Percentiles rank a stretch among this genome's conserved stretches.
These are phyloP conservation scores for Microtus oregoni DNA, from an alignment of 2,113 vertebrate species.

Conservation along the genomic window DNA sequence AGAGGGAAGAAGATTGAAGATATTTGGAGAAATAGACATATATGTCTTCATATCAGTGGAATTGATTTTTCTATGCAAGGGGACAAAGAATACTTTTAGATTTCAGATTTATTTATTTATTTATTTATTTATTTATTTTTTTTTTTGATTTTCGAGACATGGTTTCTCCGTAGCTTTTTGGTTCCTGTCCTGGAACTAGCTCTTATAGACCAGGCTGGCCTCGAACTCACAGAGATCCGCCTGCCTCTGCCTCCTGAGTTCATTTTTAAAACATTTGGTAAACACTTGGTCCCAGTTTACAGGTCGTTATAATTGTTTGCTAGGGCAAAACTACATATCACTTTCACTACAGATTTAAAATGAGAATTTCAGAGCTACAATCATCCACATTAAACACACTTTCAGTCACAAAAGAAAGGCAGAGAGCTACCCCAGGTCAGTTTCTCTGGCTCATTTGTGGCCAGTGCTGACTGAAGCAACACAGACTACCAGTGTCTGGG, in stretches of 20 bases:
- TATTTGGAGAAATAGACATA: neutral
- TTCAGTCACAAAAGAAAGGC: neutral
- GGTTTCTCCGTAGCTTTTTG: no score
- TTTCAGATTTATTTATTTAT: no score
- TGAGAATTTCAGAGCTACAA: conserved; percentile 1
- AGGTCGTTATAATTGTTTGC: neutral
- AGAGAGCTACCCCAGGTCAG: neutral
- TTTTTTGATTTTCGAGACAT: no score
- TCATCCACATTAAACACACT: neutral
- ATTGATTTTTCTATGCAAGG: neutral
- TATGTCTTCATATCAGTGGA: neutral
- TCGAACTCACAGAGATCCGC: no score
- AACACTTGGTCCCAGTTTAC: neutral
- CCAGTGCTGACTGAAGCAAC: accelerated
- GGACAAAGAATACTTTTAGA: neutral
- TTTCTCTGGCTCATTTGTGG: neutral
- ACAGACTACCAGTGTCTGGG: neutral
- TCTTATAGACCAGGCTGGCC: no score
- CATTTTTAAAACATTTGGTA: neutral
- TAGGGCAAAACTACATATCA: neutral
- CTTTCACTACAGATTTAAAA: conserved; percentile 1
- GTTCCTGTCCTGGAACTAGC: no score
- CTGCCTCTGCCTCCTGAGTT: no score
- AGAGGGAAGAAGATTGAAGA: neutral
- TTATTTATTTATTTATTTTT: no score